Percentiles rank a stretch among this genome's conserved stretches.
These are phyloP conservation scores for Menura novaehollandiae DNA, from an alignment of 2,113 vertebrate species.

Conservation along the genomic window DNA sequence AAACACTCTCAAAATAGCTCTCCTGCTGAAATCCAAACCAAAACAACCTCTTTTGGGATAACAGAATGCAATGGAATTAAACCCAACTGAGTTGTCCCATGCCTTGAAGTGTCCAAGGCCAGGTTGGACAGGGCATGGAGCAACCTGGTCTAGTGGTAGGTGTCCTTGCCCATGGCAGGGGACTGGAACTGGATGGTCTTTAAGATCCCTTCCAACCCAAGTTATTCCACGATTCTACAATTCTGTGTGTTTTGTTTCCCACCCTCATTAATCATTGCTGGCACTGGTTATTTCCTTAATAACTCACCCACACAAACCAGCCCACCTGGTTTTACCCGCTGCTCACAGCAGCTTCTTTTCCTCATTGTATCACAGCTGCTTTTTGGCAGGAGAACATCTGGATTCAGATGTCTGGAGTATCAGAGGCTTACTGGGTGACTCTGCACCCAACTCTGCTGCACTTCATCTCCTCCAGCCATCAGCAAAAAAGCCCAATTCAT, in stretches of 20 bases:
- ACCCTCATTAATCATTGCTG: background rate
- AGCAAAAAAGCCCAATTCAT: background rate
- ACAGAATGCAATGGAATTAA: fast-evolving
- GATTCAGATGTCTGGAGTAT: fast-evolving
- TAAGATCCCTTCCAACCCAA: background rate
- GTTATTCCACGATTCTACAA: background rate
- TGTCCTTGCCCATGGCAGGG: background rate
- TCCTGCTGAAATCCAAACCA: background rate
- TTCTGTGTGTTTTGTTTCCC: background rate
- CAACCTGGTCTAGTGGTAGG: background rate
- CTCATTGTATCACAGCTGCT: background rate
- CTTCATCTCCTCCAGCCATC: background rate
- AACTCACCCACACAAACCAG: background rate
- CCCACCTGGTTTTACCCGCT: background rate
- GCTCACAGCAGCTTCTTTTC: background rate
- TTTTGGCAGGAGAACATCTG: background rate
- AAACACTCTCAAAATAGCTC: background rate
- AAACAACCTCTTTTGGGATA: background rate
- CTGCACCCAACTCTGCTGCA: background rate
- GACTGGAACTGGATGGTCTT: background rate
- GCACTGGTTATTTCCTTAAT: background rate
- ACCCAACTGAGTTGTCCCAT: background rate
- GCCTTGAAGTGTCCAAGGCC: background rate
- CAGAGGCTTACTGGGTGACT: background rate
- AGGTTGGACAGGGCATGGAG: background rate